phyloP scores from a whole-genome alignment of 2,888 invertebrate species.

The Ceriagrion tenellum region DNA sequence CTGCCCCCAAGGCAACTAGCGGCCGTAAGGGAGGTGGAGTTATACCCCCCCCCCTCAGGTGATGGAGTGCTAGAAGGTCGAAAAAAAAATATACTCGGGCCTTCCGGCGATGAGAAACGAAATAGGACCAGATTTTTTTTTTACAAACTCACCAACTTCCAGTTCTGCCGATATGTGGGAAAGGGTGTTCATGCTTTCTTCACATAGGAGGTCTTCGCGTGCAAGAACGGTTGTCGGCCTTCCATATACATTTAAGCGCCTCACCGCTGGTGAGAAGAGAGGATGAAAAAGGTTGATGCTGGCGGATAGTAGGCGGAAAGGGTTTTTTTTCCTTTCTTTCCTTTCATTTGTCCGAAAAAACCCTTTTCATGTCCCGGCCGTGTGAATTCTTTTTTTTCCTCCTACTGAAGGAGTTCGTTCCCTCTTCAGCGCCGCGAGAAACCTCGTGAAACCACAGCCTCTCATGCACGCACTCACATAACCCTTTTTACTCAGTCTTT shows the following conservation, averaged over 20 bases:
- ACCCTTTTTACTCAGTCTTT: neutral
- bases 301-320: neutral
- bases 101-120: constrained; percentile 57
- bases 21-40: neutral
- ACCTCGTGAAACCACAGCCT: neutral
- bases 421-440: constrained; percentile 12
- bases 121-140: constrained; percentile 52
- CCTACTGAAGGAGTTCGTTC: neutral
- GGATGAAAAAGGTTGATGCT: constrained; percentile 17
- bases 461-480: neutral
- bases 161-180: constrained; percentile 32
- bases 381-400: constrained; percentile 38
- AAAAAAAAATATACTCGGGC: neutral
- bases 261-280: neutral
- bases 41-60: neutral
- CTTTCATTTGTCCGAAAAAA: constrained; percentile 51
- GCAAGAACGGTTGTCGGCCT: neutral
- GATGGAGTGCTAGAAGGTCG: constrained; percentile 5
- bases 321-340: neutral
- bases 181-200: constrained; percentile 44
- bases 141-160: neutral
- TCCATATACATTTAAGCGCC: neutral
- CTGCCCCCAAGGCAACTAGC: neutral
- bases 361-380: constrained; percentile 49
- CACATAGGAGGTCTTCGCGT: neutral